phyloP scores from a whole-genome alignment of 2,888 invertebrate genomes.

The Lasioglossum villosulum region DNA sequence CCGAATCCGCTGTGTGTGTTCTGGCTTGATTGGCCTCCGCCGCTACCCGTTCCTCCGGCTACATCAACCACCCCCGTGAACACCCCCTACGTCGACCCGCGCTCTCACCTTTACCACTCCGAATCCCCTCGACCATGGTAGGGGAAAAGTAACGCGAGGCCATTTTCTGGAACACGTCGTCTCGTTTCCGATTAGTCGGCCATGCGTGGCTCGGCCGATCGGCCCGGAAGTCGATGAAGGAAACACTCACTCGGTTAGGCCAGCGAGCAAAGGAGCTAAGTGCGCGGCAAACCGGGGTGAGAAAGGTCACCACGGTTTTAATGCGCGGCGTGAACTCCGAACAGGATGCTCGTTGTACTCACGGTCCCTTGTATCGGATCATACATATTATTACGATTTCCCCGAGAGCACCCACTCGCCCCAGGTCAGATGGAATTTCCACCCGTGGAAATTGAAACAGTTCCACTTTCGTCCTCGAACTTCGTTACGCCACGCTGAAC shows the following conservation, averaged over 20 bases:
- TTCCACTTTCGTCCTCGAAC: neutral
- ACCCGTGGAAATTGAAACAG: constrained; percentile 15
- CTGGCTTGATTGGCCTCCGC: constrained; percentile 76
- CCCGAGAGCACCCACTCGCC: neutral
- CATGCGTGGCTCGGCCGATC: constrained; percentile 45
- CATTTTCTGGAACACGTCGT: constrained; percentile 61
- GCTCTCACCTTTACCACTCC: constrained; percentile 56
- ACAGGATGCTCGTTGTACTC: neutral
- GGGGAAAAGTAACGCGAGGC: constrained; percentile 57
- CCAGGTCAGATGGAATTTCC: neutral
- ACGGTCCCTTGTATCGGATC: neutral
- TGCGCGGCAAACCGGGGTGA: neutral
- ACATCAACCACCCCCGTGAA: constrained; percentile 54
- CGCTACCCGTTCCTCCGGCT: constrained; percentile 52
- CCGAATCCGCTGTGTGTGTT: constrained; percentile 76
- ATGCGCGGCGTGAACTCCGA: neutral
- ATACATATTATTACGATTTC: neutral
- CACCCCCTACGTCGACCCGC: constrained; percentile 31
- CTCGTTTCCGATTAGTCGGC: constrained; percentile 67
- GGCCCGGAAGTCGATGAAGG: constrained; percentile 48
- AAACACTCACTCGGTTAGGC: neutral
- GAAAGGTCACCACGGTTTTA: neutral
- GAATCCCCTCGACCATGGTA: constrained; percentile 20
- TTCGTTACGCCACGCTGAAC: neutral
- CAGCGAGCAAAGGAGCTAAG: neutral